Evolutionary conservation across 2,797 vertebrate species (phyloP).

Genomic region (Iguana delicatissima): DNA sequence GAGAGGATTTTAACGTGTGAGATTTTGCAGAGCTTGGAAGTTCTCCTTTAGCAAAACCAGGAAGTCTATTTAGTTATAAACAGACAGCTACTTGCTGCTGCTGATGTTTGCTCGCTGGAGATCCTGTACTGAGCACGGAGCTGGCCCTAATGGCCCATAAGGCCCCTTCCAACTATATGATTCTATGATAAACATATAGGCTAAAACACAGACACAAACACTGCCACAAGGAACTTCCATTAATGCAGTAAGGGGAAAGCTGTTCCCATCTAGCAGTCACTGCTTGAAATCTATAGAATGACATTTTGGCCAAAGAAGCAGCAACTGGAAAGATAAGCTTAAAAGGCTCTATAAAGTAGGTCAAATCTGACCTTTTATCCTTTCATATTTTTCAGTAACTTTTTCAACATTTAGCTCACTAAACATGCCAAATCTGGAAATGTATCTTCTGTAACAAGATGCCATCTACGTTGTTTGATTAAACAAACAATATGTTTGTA

Average conservation of each 20-base stretch:
- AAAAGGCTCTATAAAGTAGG: not conserved
- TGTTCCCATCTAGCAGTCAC: not conserved
- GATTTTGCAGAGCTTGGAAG: no score
- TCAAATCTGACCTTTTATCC: not conserved
- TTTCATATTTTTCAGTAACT: not conserved
- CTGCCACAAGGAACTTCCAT: not conserved
- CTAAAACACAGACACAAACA: no score
- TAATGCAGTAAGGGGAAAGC: no score
- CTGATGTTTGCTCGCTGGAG: no score
- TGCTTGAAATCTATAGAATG: not conserved
- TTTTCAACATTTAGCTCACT: not conserved
- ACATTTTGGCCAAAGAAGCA: not conserved
- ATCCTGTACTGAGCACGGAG: no score
- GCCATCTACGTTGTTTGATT: not conserved
- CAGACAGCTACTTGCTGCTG: no score
- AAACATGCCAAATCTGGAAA: not conserved
- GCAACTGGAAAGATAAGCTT: not conserved
- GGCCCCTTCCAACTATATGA: no score
- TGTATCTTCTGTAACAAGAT: not conserved
- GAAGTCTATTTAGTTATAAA: no score
- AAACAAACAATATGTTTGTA: slow-evolving; percentile 14
- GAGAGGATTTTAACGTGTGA: no score
- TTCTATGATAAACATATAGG: no score
- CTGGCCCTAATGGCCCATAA: no score
- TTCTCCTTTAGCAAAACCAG: no score